These are phyloP conservation scores for Drosophila kuntzei DNA, from an alignment of 2,888 invertebrate genomes.

Conservation along the genomic window DNA sequence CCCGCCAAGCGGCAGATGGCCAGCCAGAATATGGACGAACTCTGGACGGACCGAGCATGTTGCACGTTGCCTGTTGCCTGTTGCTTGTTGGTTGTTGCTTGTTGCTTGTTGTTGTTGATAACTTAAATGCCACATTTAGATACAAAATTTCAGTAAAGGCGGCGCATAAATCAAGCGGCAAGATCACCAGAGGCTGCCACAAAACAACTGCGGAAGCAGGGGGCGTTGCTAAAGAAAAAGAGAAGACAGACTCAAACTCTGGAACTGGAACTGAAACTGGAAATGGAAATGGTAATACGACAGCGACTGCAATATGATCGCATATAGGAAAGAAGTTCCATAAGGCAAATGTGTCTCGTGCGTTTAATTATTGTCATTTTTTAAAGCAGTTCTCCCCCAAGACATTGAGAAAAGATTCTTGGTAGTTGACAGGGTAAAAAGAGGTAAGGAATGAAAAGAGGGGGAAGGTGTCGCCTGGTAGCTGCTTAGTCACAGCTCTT, in stretches of 20 bases:
- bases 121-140: conserved; percentile 81
- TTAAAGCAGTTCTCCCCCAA: conserved; percentile 20
- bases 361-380: conserved; percentile 80
- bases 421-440: not conserved
- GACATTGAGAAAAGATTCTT: not conserved
- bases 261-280: conserved; percentile 26
- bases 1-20: conserved; percentile 75
- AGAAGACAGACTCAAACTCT: conserved; percentile 12
- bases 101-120: conserved; percentile 71
- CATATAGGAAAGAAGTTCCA: conserved; percentile 49
- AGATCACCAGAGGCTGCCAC: conserved; percentile 70
- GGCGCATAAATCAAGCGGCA: conserved; percentile 74
- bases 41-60: conserved; percentile 6
- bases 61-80: conserved; percentile 35
- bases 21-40: conserved; percentile 30
- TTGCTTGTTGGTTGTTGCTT: conserved; percentile 11
- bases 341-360: conserved; percentile 77
- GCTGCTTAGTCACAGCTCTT: conserved; percentile 74
- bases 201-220: conserved; percentile 52
- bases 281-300: conserved; percentile 10
- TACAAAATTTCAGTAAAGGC: conserved; percentile 79
- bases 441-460: not conserved
- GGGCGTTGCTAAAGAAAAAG: conserved; percentile 53
- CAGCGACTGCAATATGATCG: conserved; percentile 64
- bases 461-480: conserved; percentile 19